Percentiles rank a stretch among this genome's conserved stretches.
These are phyloP conservation scores for Morpho helenor DNA, from an alignment of 2,888 invertebrate genomes.

Conservation along the genomic window DNA sequence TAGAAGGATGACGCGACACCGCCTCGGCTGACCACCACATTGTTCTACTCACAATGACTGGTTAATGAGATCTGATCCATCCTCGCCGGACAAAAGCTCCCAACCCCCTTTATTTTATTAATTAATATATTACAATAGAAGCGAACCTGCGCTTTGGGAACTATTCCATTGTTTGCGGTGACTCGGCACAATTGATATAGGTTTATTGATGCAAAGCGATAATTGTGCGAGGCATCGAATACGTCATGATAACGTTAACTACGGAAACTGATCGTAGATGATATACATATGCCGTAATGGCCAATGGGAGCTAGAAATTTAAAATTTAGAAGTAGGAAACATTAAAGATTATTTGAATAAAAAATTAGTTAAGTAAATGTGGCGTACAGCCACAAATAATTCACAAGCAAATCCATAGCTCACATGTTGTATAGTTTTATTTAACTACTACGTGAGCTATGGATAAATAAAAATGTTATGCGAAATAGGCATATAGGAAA, in stretches of 20 bases:
- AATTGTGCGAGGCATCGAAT: conserved; percentile 16
- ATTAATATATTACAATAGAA: conserved; percentile 77
- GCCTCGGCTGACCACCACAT: conserved; percentile 46
- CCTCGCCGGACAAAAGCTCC: conserved; percentile 67
- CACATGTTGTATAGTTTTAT: too few species aligned
- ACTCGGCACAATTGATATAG: conserved; percentile 50
- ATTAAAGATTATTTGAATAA: too few species aligned
- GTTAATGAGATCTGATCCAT: conserved; percentile 78
- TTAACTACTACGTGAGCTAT: too few species aligned
- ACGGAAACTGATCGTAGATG: conserved; percentile 1
- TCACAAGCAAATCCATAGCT: too few species aligned
- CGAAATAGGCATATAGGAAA: too few species aligned
- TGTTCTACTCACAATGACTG: conserved; percentile 73
- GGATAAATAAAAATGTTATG: too few species aligned
- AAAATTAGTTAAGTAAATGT: too few species aligned
- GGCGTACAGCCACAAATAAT: too few species aligned
- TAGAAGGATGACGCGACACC: conserved; percentile 50
- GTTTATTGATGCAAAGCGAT: conserved; percentile 30
- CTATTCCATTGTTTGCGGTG: conserved; percentile 66
- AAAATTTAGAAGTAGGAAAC: too few species aligned
- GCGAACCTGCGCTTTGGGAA: conserved; percentile 65
- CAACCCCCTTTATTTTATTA: conserved; percentile 72
- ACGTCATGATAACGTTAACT: conserved; percentile 10
- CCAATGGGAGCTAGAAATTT: too few species aligned
- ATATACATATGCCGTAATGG: too few species aligned